phyloP scores from a whole-genome alignment of 92 coral and sea anemone species.

The Phenganax stokvisi region DNA sequence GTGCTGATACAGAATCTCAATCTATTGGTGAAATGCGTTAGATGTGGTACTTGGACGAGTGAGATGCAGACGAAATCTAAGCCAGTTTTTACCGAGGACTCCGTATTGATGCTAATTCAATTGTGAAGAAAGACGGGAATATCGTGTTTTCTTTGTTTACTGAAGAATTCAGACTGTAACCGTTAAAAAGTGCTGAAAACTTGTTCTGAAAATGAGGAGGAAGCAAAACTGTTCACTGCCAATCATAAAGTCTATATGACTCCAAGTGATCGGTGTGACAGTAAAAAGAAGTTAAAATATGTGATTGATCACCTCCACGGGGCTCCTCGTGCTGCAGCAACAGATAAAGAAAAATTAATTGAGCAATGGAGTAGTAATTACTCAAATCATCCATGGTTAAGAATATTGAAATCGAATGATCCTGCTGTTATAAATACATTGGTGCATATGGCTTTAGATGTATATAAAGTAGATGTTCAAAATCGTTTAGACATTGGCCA shows the following conservation, averaged over 20 bases:
- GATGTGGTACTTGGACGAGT: neutral
- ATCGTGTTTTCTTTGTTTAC: conserved; percentile 20
- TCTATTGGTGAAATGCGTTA: neutral
- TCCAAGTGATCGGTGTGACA: neutral
- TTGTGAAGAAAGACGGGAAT: conserved; percentile 15
- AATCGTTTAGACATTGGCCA: too few species aligned
- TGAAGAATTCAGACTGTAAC: conserved; percentile 26
- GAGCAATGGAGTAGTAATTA: neutral
- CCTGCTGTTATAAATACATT: conserved; percentile 13
- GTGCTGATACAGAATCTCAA: neutral
- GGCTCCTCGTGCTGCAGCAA: neutral
- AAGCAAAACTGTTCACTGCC: neutral
- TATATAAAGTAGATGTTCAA: neutral
- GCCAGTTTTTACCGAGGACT: conserved; percentile 15
- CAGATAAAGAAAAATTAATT: neutral
- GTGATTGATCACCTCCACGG: conserved; percentile 6
- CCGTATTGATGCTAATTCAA: conserved; percentile 15
- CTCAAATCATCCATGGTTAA: neutral
- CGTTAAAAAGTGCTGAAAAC: neutral
- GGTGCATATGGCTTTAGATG: conserved; percentile 22
- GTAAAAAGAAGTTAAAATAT: neutral
- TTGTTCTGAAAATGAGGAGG: neutral
- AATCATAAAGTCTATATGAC: neutral
- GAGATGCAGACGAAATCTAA: neutral
- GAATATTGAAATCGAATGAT: neutral